Base-by-base conservation (phyloP, 2,797 vertebrate genomes). In the Diceros bicornis region DNA sequence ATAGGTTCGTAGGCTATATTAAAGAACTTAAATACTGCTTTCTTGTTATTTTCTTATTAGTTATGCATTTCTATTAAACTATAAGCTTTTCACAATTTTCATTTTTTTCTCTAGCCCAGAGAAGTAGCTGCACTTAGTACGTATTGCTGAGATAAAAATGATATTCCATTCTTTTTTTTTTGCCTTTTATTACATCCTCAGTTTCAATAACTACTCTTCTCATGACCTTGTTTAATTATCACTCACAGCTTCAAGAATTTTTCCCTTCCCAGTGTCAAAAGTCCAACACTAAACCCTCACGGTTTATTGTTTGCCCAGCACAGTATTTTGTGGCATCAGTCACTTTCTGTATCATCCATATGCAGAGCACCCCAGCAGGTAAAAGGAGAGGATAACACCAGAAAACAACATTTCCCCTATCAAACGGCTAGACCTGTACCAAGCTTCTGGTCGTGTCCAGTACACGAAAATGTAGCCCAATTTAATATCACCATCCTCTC, bases 151-250 rank as follows among this genome's bases (percentile, higher is more conserved):
- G 82, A 82, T 61, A 92, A 81, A 94, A 41, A 4, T 41, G 57
- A 55, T 59, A 37, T 14, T 14, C 0, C 79, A n/a, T 32, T 91
- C 20, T 4, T 13, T 23, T 57, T 47, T 64, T n/a, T 17, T 64
- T 88, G 18, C 27, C 17, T 75, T 83, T 82, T 81, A 61, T 75
- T 71, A 29, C 8, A 91, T 57, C 44, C 32, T 96, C 20, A 37
- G 25, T 79, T 88, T 75, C 32, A 79, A 16, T 21, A 75, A n/a
- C 7, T 50, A n/a, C 9, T 91, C 20, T 75, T 86, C 23, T 94
- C 84, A 88, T 50, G 90, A 87, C 1, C 12, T 77, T 89, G 37
- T 18, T 61, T 95, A 88, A 72, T 92, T 96, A 50, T 64, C 32
- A 83, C 2, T 23, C 44, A 29, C 5, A 59, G 37, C n/a, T 79